Evolutionary conservation across 2,888 invertebrate genomes (phyloP), one percentile per base, ranked within the genome.

Genomic region (Drosophila melanosoma): DNA sequence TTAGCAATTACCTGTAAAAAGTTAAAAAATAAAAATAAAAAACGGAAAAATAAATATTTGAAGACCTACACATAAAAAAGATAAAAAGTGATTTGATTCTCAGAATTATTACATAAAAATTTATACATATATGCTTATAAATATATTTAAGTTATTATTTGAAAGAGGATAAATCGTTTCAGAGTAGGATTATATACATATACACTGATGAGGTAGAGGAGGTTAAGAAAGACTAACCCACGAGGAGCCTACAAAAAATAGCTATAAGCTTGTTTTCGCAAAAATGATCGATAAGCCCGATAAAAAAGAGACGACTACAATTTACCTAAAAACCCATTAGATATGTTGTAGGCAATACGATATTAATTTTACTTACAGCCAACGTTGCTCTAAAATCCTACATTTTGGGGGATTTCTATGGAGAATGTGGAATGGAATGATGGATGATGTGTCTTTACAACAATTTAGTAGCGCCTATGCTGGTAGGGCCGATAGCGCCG

Each of bases 401-500:
- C 79, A 79, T 78, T 68, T 70, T 57, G 54, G 62, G 57, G 32
- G 57, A 32, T 60, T 74, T 74, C 70, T 70, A 74, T 79, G 68
- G 76, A 45, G 45, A 45, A 45, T 45, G 81, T 68, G 76, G 57
- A 71, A 66, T 71, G 64, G 72, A 72, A 73, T 77, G 87, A 80
- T 79, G 69, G 64, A 76, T 45, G 45, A 45, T 45, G 23, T 64
- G 70, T 70, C 64, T 68, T 76, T 74, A 71, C 38, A 76, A 26
- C 26, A 51, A 72, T 70, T 66, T 87, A 91, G 76, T 83, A 86
- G 56, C 87, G 87, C 74, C 81, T 83, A 75, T 84, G 89, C 58
- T 91, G 82, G 80, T 91, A 92, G 58, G 91, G 91, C 61, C 87
- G 90, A 79, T 87, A 91, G 65, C 91, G 91, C 75, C 89, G 82